phyloP scores from a whole-genome alignment of 2,113 vertebrate genomes.

The Hydrolagus affinis region DNA sequence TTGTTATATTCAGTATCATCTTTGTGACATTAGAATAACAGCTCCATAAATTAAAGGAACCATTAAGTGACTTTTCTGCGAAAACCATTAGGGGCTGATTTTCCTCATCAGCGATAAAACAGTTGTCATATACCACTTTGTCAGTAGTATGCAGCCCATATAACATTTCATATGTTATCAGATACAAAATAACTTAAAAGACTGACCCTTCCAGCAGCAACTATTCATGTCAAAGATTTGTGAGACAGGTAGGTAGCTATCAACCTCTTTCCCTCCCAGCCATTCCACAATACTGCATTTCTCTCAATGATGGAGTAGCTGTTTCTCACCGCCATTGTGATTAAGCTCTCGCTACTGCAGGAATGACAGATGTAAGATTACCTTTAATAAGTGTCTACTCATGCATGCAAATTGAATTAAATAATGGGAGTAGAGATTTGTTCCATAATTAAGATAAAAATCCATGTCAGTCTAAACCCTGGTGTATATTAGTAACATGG shows the following conservation, averaged over 20 bases:
- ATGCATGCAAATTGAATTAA: constrained; percentile 84
- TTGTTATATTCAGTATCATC: neutral
- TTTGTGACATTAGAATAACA: neutral
- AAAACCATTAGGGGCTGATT: neutral
- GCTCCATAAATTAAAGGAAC: neutral
- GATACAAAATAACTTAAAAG: constrained; percentile 15
- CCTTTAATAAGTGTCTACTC: constrained; percentile 75
- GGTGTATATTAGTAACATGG: constrained; percentile 67
- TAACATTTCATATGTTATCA: neutral
- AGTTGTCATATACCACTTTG: too few species aligned
- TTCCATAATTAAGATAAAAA: constrained; percentile 79
- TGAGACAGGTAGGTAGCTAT: constrained; percentile 26
- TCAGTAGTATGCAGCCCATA: too few species aligned
- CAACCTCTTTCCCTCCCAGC: constrained; percentile 31
- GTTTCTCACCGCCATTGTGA: constrained; percentile 61
- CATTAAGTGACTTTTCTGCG: neutral
- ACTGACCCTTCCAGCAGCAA: neutral
- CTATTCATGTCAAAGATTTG: constrained; percentile 27
- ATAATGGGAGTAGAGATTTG: constrained; percentile 78
- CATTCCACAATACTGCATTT: constrained; percentile 31
- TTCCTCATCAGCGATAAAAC: neutral
- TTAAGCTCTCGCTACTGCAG: constrained; percentile 73
- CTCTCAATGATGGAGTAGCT: constrained; percentile 60
- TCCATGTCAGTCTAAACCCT: constrained; percentile 66
- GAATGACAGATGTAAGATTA: constrained; percentile 83